Conservation (phyloP, 2,113 vertebrate genomes). For the Ifrita kowaldi region DNA sequence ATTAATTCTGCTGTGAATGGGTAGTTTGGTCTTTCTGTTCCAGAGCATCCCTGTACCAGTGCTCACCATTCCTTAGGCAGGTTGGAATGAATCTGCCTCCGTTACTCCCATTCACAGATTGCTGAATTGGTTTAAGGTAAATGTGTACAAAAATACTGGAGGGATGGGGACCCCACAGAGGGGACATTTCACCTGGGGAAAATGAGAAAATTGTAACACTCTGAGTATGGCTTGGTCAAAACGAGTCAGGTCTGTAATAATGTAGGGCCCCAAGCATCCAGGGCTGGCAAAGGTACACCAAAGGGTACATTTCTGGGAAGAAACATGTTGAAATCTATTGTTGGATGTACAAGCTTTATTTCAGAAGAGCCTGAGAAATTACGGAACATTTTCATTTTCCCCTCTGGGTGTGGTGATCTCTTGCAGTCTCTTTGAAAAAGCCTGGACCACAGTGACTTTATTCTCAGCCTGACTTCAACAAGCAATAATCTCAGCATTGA, state of each 20-base stretch:
- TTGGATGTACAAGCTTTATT: background rate
- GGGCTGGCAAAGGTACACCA: background rate
- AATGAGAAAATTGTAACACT: background rate
- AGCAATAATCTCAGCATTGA: background rate
- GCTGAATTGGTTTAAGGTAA: background rate
- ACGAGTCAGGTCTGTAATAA: background rate
- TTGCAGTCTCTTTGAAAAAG: background rate
- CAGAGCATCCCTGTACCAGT: background rate
- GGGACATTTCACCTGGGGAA: background rate
- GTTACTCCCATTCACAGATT: background rate
- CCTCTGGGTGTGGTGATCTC: rapidly evolving
- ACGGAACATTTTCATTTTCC: background rate
- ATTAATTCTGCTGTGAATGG: background rate
- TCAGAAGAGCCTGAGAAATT: background rate
- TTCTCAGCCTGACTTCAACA: background rate
- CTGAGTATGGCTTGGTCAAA: background rate
- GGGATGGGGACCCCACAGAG: background rate
- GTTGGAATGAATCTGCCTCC: background rate
- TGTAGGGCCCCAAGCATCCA: background rate
- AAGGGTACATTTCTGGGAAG: background rate
- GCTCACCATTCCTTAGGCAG: background rate
- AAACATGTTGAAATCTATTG: background rate
- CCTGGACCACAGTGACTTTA: background rate
- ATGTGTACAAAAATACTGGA: background rate
- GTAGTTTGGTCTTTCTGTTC: background rate